phyloP scores from a whole-genome alignment of 2,888 invertebrate species.

The Ophioninae sp. region DNA sequence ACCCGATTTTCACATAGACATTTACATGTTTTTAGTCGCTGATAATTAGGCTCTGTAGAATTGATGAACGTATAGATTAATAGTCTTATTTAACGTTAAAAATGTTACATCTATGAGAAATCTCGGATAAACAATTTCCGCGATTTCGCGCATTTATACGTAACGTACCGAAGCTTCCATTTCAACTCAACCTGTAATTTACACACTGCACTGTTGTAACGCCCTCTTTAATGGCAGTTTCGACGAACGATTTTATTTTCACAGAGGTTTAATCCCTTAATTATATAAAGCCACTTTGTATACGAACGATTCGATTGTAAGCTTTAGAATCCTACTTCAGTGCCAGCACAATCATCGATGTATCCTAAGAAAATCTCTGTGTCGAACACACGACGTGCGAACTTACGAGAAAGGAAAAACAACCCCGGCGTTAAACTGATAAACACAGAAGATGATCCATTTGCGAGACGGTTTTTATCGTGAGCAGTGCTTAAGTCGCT shows the following conservation, averaged over 20 bases:
- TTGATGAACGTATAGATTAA: no score
- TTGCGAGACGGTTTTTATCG: constrained; percentile 32
- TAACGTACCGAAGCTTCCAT: no score
- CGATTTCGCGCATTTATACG: no score
- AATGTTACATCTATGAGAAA: no score
- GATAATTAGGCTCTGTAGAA: no score
- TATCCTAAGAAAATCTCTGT: constrained; percentile 42
- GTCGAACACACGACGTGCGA: constrained; percentile 28
- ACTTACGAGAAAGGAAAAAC: not conserved
- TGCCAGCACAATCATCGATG: constrained; percentile 55
- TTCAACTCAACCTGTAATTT: no score
- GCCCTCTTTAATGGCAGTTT: not conserved
- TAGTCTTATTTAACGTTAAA: no score
- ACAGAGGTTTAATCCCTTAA: not conserved
- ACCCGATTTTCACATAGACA: no score
- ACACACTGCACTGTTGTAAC: no score
- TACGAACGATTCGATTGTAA: constrained; percentile 18
- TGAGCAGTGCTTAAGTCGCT: constrained; percentile 49
- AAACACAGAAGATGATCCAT: constrained; percentile 33
- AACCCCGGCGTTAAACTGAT: constrained; percentile 15
- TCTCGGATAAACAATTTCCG: no score
- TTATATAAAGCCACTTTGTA: constrained; percentile 30
- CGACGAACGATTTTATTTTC: constrained; percentile 9
- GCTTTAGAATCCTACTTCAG: constrained; percentile 43
- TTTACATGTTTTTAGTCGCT: no score